These are phyloP conservation scores for Dermochelys coriacea DNA, from an alignment of 2,797 vertebrate species.

Conservation along the genomic window DNA sequence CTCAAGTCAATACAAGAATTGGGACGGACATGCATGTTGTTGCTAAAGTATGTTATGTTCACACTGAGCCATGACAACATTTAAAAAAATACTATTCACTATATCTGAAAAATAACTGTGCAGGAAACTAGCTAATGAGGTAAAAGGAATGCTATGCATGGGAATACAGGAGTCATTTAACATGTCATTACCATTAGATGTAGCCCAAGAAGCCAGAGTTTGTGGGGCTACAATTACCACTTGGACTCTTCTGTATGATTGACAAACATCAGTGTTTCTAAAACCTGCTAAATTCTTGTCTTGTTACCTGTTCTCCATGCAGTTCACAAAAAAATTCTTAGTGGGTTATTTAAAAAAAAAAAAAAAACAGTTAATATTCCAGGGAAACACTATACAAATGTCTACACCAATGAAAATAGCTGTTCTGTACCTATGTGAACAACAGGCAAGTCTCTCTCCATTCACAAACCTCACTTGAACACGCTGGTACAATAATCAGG, in stretches of 20 bases:
- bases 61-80: neutral
- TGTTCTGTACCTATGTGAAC: neutral
- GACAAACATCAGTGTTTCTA: neutral
- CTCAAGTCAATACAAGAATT: neutral
- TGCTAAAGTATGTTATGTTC: neutral
- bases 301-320: neutral
- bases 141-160: neutral
- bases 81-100: fast-evolving
- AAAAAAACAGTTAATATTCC: fast-evolving
- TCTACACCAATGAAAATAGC: neutral
- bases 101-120: neutral
- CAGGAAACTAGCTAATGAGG: neutral
- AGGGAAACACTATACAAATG: neutral
- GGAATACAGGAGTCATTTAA: neutral
- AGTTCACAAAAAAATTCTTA: neutral
- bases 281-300: neutral
- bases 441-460: fast-evolving
- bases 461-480: neutral
- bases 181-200: neutral
- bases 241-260: neutral
- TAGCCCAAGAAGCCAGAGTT: neutral
- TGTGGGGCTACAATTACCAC: neutral
- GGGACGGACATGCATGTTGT: neutral
- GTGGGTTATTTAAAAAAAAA: neutral
- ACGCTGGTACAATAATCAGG: neutral